Evolutionary conservation across 2,113 vertebrate species (phyloP).

Genomic region (Anoplopoma fimbria): DNA sequence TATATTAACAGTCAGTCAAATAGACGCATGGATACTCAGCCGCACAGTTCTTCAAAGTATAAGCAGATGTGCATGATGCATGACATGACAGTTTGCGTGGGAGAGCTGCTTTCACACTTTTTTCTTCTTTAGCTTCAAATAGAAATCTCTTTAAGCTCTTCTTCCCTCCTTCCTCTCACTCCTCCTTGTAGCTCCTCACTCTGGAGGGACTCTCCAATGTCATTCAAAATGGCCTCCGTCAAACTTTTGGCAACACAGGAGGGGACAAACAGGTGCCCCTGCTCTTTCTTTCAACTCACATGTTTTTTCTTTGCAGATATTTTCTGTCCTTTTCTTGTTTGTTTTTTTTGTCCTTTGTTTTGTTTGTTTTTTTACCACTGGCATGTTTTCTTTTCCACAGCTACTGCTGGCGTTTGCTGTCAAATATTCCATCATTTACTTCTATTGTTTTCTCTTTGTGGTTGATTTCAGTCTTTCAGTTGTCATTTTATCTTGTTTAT

Average conservation of each 20-base stretch:
- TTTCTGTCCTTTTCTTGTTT: not conserved
- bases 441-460: not conserved
- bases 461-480: slow-evolving; percentile 11
- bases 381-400: slow-evolving; percentile 42
- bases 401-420: slow-evolving; percentile 16
- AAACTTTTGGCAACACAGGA: slow-evolving; percentile 94
- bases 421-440: not conserved
- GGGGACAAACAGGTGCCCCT: slow-evolving; percentile 96
- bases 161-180: slow-evolving; percentile 74
- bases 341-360: not conserved
- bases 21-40: not conserved
- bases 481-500: not conserved
- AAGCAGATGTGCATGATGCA: not conserved
- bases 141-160: slow-evolving; percentile 43
- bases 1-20: not conserved
- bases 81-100: slow-evolving; percentile 6
- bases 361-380: not conserved
- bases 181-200: slow-evolving; percentile 93
- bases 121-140: slow-evolving; percentile 14
- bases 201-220: slow-evolving; percentile 98
- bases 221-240: slow-evolving; percentile 98
- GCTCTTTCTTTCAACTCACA: slow-evolving; percentile 51
- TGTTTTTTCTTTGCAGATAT: slow-evolving; percentile 17
- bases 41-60: not conserved
- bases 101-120: slow-evolving; percentile 8